phyloP scores from a whole-genome alignment of 2,797 vertebrate genomes.

The Spea hammondii region DNA sequence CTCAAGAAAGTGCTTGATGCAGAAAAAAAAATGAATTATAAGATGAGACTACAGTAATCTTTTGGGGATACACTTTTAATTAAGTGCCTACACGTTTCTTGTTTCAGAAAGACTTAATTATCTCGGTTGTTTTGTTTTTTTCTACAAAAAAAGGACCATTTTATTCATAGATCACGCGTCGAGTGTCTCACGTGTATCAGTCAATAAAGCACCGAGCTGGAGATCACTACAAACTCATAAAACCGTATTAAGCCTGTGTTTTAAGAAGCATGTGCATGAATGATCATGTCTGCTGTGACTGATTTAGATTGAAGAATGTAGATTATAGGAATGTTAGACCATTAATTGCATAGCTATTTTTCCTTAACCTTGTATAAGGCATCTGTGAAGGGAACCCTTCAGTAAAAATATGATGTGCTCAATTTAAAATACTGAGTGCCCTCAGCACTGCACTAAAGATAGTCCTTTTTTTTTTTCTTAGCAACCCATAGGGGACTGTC shows the following conservation, averaged over 20 bases:
- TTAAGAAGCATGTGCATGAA: slow-evolving; percentile 53
- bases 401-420: too few species aligned
- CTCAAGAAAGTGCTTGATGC: slow-evolving; percentile 65
- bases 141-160: slow-evolving; percentile 50
- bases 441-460: too few species aligned
- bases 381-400: too few species aligned
- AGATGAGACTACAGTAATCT: slow-evolving; percentile 60
- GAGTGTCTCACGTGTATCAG: slow-evolving; percentile 55
- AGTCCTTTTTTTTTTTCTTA: too few species aligned
- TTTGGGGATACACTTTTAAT: slow-evolving; percentile 66
- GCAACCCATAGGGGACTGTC: too few species aligned
- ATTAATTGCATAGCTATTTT: slow-evolving; percentile 38
- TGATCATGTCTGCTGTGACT: slow-evolving; percentile 29
- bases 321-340: slow-evolving; percentile 26
- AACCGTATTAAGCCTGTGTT: slow-evolving; percentile 46
- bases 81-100: slow-evolving; percentile 60
- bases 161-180: slow-evolving; percentile 52
- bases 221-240: slow-evolving; percentile 52
- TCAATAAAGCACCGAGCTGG: slow-evolving; percentile 52
- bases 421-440: too few species aligned
- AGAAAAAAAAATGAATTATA: slow-evolving; percentile 67
- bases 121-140: slow-evolving; percentile 41
- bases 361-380: slow-evolving; percentile 13
- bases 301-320: slow-evolving; percentile 25
- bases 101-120: slow-evolving; percentile 57